Evolutionary conservation across 2,888 invertebrate species (phyloP), one percentile per base, ranked within the genome.

Genomic region (Standfussiana lucernea): DNA sequence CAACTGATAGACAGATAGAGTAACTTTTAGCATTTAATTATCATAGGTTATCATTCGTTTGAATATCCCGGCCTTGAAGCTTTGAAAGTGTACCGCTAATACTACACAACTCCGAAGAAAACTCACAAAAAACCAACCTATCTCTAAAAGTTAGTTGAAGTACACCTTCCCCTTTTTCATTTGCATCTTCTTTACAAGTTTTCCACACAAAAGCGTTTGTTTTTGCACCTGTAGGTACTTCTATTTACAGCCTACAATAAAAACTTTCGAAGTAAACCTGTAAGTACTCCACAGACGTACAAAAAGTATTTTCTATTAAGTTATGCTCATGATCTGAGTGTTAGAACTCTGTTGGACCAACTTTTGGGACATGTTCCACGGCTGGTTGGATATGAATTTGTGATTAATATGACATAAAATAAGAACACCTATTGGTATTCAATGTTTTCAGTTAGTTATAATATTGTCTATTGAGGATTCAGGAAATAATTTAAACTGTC

Each of bases 161-260:
- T 47, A 67, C 8, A 66, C 1, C 28, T 72, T 47, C 53, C 10
- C 21, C 28, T 69, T 66, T 61, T 50, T 37, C n/a, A 65, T 69
- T 50, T 65, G 10, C 32, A 56, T 35, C 32, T 65, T 21, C 18
- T 62, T 37, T 1, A 35, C 75, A 35, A 61, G 45, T 66, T 53
- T 73, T n/a, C 40, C 35, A 61, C 5, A 1, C 24, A 59, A 53
- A 78, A 68, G 0, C 53, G 35, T 59, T 69, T 83, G 64, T 72
- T 83, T 77, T 64, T 67, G n/a, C 18, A 69, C 79, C 47, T 69
- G 40, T 28, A 53, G 32, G 28, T 37, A 61, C 45, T 83, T 72
- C 59, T 69, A 42, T 66, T 83, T 69, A 72, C 64, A 81, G 53
- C 45, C 45, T 21, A n/a, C 21, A 83, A 66, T 73, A 70, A 62